Evolutionary conservation across 2,888 invertebrate species (phyloP), one percentile per base, ranked within the genome.

Genomic region (Diarsia mendica): DNA sequence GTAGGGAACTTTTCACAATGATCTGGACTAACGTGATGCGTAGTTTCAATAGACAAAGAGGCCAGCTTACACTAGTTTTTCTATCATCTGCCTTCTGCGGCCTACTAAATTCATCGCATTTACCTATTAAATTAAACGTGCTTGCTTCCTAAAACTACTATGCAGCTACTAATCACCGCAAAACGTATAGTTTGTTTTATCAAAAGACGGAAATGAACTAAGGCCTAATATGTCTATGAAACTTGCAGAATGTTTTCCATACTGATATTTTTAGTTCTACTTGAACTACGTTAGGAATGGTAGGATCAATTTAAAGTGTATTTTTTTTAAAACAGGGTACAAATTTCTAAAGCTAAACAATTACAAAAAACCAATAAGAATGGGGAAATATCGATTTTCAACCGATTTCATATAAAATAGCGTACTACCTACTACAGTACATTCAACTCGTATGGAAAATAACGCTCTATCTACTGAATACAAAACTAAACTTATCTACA

Each of bases 401-500:
- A 44, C 3, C 1, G 11, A 44, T 9, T n/a, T 9, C 44, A 44
- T 9, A 33, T n/a, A 48, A 61, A 48, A 53, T 33, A 11, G 5
- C 49, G 28, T 28, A n/a, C n/a, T n/a, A n/a, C n/a, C 46, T 23
- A n/a, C 13, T 66, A 61, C 28, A 0, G 39, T 28, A 60, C 23
- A n/a, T 15, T 23, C 8, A 44, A 5, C 20, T 20, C 13, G 0
- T 15, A 3, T 44, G 20, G 8, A 53, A 65, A 74, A 65, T 15
- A 23, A 68, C 48, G 3, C 23, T 48, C 10, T 13, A 60, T 10
- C 18, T 49, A 65, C 65, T 33, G 33, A 60, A n/a, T 51, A 39
- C n/a, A 67, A 79, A 70, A 46, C 53, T 66, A 73, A 23, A 79
- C 60, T 61, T 73, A 80, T 67, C 72, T 67, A 63, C 13, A 71